Percentiles rank a stretch among this genome's conserved stretches.
phyloP scores from a whole-genome alignment of 1,140 invertebrate species.

The Aphidius ervi region DNA sequence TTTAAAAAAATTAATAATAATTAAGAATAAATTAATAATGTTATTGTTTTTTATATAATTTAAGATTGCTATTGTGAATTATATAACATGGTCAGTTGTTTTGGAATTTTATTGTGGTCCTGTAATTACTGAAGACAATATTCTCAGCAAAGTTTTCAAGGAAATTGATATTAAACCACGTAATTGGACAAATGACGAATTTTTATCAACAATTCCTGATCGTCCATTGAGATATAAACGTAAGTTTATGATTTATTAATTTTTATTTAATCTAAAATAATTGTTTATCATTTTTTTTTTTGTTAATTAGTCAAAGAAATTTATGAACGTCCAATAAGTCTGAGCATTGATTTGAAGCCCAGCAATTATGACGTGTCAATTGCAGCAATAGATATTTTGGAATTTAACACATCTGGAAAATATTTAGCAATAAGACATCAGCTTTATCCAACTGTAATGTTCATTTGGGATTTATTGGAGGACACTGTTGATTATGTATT shows the following conservation, averaged over 20 bases:
- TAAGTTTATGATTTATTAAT: constrained; percentile 28
- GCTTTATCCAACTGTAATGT: constrained; percentile 45
- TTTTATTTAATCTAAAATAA: constrained; percentile 10
- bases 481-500: constrained; percentile 44
- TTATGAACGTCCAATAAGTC: constrained; percentile 40
- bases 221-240: constrained; percentile 31
- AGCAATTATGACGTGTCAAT: constrained; percentile 25
- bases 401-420: constrained; percentile 46
- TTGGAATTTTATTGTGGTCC: constrained; percentile 40
- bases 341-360: constrained; percentile 40
- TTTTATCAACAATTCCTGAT: constrained; percentile 24
- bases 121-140: constrained; percentile 40
- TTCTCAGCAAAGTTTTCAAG: constrained; percentile 44
- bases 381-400: constrained; percentile 40
- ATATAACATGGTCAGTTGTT: constrained; percentile 46
- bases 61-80: constrained; percentile 45
- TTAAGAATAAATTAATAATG: constrained; percentile 3
- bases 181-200: constrained; percentile 30
- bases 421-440: constrained; percentile 45
- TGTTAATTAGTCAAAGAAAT: constrained; percentile 41
- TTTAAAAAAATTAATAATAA: constrained; percentile 13
- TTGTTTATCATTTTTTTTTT: constrained; percentile 11
- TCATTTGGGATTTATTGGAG: constrained; percentile 46
- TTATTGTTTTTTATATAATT: constrained; percentile 14
- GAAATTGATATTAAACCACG: constrained; percentile 28